These are phyloP conservation scores for Priapulus caudatus DNA, from an alignment of 2,888 invertebrate species.

Conservation along the genomic window DNA sequence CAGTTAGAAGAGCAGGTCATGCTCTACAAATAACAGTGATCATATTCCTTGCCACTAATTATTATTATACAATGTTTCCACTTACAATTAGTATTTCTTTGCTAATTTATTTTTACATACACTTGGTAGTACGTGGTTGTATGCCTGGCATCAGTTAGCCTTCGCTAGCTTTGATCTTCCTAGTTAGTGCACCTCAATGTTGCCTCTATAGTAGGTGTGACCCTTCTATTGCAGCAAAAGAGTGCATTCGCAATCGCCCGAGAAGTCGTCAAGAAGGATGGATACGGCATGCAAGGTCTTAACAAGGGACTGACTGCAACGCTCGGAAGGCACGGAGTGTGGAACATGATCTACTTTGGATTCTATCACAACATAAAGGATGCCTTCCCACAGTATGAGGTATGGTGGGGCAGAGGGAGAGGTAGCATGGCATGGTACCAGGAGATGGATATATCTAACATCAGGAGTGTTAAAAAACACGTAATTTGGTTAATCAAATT, in stretches of 20 bases:
- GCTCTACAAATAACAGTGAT: no score
- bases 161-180: no score
- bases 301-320: conserved; percentile 82
- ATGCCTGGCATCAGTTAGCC: no score
- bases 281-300: conserved; percentile 64
- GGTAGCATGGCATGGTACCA: not conserved
- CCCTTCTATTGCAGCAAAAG: conserved; percentile 36
- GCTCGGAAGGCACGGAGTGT: conserved; percentile 72
- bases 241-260: conserved; percentile 68
- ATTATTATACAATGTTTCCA: no score
- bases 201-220: no score
- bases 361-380: conserved; percentile 85
- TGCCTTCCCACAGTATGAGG: conserved; percentile 20
- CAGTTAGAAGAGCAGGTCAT: no score
- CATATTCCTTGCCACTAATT: no score
- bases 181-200: no score
- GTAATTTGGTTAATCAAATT: conserved; percentile 6
- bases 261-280: conserved; percentile 59
- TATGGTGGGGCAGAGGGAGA: no score
- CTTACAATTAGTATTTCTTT: no score
- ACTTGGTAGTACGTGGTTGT: no score
- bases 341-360: conserved; percentile 88
- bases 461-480: conserved; percentile 6
- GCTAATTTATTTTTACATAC: no score
- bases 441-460: not conserved